These are phyloP conservation scores for Neolamprologus brichardi DNA, from an alignment of 2,113 vertebrate species.

Conservation along the genomic window DNA sequence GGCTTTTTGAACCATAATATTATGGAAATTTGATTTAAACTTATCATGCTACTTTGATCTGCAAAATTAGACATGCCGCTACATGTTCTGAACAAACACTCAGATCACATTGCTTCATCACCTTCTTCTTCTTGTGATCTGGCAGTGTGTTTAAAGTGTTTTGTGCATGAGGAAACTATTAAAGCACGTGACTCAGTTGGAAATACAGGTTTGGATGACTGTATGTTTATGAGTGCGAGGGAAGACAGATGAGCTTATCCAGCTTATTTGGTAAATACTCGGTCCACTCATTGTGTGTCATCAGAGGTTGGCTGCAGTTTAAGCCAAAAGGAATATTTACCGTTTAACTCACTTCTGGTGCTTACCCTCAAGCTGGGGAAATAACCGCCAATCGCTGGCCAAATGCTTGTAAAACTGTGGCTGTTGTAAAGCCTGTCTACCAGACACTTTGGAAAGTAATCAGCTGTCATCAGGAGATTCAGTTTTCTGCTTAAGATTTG, in stretches of 20 bases:
- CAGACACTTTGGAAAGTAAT: conserved; percentile 31
- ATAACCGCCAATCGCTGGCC: background rate
- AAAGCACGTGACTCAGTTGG: conserved; percentile 20
- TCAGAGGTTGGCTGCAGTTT: background rate
- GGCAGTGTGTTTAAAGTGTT: background rate
- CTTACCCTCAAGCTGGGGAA: background rate
- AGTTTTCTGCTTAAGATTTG: background rate
- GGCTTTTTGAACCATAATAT: background rate
- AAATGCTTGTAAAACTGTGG: conserved; percentile 31
- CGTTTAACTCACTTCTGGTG: conserved; percentile 13
- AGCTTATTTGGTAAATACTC: conserved; percentile 21
- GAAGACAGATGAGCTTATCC: conserved; percentile 28
- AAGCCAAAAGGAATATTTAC: conserved; percentile 32
- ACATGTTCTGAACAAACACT: background rate
- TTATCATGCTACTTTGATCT: background rate
- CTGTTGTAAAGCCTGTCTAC: conserved; percentile 9
- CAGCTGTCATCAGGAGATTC: conserved; percentile 7
- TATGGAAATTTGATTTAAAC: background rate
- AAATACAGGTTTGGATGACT: conserved; percentile 39
- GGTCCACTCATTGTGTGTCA: conserved; percentile 46
- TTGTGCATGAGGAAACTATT: conserved; percentile 32
- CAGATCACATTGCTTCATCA: background rate
- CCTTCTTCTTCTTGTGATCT: background rate
- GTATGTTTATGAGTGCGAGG: conserved; percentile 7
- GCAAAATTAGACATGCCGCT: background rate